Evolutionary conservation across 2,797 vertebrate genomes (phyloP).

Genomic region (Holocentrus rufus): DNA sequence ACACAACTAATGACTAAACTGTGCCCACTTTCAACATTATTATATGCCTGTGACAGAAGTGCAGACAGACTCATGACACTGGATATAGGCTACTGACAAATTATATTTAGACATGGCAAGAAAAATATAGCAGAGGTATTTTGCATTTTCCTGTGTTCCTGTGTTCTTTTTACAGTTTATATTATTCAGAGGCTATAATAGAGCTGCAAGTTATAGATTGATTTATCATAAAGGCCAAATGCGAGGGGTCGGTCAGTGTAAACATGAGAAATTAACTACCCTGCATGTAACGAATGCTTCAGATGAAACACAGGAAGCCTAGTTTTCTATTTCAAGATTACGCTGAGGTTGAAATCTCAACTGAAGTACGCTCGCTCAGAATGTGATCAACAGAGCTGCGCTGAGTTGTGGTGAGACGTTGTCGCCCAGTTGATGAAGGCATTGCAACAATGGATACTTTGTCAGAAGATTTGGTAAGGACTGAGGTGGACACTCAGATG

Average conservation of each 20-base stretch:
- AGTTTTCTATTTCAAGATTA: constrained; percentile 84
- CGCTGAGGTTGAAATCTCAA: constrained; percentile 79
- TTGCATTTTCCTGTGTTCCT: constrained; percentile 11
- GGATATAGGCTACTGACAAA: constrained; percentile 44
- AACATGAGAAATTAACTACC: constrained; percentile 44
- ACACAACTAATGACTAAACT: constrained; percentile 17
- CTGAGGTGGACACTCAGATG: constrained; percentile 71
- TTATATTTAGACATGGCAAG: constrained; percentile 67
- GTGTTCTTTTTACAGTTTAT: constrained; percentile 10
- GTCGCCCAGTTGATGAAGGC: constrained; percentile 25
- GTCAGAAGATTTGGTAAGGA: constrained; percentile 48
- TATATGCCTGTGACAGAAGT: constrained; percentile 11
- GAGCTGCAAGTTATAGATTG: constrained; percentile 11
- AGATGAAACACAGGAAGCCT: constrained; percentile 75
- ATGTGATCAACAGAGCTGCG: constrained; percentile 60
- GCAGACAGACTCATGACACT: constrained; percentile 42
- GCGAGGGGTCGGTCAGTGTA: constrained; percentile 30
- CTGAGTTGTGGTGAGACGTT: constrained; percentile 45
- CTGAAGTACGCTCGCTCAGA: constrained; percentile 49
- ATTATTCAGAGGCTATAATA: constrained; percentile 6
- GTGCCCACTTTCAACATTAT: constrained; percentile 4
- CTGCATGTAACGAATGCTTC: constrained; percentile 64
- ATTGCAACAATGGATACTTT: constrained; percentile 62
- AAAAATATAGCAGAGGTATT: constrained; percentile 15
- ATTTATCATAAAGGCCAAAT: constrained; percentile 17